Evolutionary conservation across 2,113 vertebrate species (phyloP).

Genomic region (Panthera uncia): DNA sequence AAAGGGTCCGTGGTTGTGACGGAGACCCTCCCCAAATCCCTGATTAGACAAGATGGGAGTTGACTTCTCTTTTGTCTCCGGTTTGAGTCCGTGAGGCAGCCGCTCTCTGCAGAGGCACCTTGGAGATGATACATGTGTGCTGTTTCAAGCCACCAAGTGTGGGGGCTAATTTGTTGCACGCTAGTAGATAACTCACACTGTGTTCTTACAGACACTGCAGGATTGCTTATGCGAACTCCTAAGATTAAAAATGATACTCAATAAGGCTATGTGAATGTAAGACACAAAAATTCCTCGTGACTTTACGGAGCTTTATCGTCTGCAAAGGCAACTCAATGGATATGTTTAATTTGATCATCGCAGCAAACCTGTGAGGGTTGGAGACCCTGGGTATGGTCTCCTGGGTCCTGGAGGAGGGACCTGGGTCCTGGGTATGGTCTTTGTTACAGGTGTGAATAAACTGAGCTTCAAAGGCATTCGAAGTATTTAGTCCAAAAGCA

Average conservation of each 20-base stretch:
- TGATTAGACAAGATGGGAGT: neutral
- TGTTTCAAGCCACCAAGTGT: neutral
- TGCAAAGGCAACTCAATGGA: neutral
- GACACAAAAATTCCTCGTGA: neutral
- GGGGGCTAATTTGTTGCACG: fast-evolving
- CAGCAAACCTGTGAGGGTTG: neutral
- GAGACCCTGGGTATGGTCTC: neutral
- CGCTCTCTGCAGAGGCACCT: fast-evolving
- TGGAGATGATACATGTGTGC: too few relatives aligned
- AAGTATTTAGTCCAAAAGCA: neutral
- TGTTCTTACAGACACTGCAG: neutral
- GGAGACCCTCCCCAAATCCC: fast-evolving
- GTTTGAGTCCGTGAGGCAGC: neutral
- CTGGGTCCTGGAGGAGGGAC: too few relatives aligned
- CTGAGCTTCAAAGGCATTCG: neutral
- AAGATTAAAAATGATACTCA: neutral
- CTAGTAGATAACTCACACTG: fast-evolving
- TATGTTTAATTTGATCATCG: neutral
- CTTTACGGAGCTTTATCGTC: neutral
- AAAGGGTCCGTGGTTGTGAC: neutral
- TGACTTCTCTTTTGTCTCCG: fast-evolving
- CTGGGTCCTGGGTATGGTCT: neutral
- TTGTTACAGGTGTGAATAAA: neutral
- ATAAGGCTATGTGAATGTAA: neutral
- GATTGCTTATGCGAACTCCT: neutral